These are phyloP conservation scores for Pemphredon lugubris DNA, from an alignment of 2,888 invertebrate species.

Conservation along the genomic window DNA sequence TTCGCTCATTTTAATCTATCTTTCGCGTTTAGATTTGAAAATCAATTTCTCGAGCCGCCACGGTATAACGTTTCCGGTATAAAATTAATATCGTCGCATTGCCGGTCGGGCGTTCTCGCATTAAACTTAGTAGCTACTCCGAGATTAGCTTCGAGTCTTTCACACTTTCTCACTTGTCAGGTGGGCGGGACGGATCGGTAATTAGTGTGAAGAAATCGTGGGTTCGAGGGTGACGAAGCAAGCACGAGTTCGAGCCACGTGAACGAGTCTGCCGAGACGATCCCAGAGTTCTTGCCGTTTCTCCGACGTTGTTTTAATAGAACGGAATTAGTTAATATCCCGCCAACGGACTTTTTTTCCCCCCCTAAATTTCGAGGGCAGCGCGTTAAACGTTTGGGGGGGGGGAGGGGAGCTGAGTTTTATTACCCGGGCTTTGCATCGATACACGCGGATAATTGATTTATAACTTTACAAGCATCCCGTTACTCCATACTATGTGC, in stretches of 20 bases:
- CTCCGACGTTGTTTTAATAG: slow-evolving; percentile 50
- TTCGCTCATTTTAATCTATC: too few relatives aligned
- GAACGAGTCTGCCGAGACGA: slow-evolving; percentile 49
- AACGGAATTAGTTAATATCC: slow-evolving; percentile 53
- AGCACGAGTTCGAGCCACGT: slow-evolving; percentile 57
- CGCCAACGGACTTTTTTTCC: not conserved
- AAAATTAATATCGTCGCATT: not conserved
- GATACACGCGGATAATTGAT: slow-evolving; percentile 32
- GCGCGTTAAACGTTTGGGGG: too few relatives aligned
- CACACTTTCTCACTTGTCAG: slow-evolving; percentile 56
- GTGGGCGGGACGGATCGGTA: slow-evolving; percentile 58
- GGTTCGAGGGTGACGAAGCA: slow-evolving; percentile 61
- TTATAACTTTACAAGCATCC: slow-evolving; percentile 21
- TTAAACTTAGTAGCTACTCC: slow-evolving; percentile 4
- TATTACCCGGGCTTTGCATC: not conserved
- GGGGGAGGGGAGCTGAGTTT: too few relatives aligned
- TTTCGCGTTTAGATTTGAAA: too few relatives aligned
- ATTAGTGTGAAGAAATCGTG: slow-evolving; percentile 60
- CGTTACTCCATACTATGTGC: slow-evolving; percentile 10
- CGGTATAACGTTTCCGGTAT: not conserved
- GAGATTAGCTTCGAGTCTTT: slow-evolving; percentile 31
- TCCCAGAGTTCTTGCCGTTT: slow-evolving; percentile 51
- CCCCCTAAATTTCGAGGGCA: not conserved
- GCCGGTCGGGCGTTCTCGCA: not conserved
- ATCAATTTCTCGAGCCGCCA: not conserved